These are phyloP conservation scores for Saxidomus purpurata DNA, from an alignment of 1,140 invertebrate genomes.

Conservation along the genomic window DNA sequence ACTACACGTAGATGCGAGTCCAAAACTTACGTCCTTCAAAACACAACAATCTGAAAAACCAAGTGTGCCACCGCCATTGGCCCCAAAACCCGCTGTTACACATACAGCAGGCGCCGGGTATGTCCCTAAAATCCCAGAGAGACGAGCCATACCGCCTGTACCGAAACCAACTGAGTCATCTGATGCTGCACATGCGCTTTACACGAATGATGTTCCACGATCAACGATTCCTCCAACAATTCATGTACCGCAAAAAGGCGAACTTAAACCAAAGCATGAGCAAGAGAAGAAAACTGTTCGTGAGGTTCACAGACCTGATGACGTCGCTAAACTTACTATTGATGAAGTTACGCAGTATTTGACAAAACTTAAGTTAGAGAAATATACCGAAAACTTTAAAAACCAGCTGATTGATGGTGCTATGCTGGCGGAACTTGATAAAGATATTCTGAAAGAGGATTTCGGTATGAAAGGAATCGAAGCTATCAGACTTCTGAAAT, in stretches of 20 bases:
- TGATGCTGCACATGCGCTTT: not conserved
- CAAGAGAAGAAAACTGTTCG: not conserved
- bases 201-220: not conserved
- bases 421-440: conserved; percentile 39
- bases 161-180: not conserved
- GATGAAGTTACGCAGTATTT: conserved; percentile 30
- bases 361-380: conserved; percentile 36
- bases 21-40: not conserved
- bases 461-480: conserved; percentile 49
- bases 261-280: not conserved
- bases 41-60: not conserved
- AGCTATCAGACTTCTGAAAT: conserved; percentile 47
- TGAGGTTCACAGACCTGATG: not conserved
- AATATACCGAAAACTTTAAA: conserved; percentile 31
- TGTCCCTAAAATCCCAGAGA: not conserved
- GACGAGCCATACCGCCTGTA: not conserved
- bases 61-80: not conserved
- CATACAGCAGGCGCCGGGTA: not conserved
- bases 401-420: conserved; percentile 45
- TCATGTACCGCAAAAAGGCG: not conserved
- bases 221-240: not conserved
- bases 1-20: too few species aligned
- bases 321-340: conserved; percentile 45
- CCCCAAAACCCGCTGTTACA: not conserved
- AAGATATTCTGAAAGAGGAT: conserved; percentile 28